Conservation (phyloP, 2,888 invertebrate genomes). For the Phlogophora meticulosa region DNA sequence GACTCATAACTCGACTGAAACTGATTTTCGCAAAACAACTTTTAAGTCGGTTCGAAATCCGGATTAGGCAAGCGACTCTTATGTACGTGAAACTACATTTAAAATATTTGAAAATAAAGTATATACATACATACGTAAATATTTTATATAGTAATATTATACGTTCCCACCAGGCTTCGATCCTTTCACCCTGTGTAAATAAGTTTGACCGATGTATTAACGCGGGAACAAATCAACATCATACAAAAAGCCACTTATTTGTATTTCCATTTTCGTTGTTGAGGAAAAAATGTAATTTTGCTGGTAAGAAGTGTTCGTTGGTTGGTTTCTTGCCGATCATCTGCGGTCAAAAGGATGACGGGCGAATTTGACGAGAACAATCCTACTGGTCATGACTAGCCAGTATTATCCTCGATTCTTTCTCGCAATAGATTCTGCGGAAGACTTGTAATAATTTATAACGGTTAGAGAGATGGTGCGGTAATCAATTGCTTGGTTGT, state of each 20-base stretch:
- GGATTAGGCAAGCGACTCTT: too few relatives aligned
- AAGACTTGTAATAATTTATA: constrained; percentile 63
- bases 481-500: constrained; percentile 42
- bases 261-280: constrained; percentile 65
- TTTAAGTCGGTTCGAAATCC: too few relatives aligned
- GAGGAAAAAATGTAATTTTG: constrained; percentile 68
- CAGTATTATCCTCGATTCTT: constrained; percentile 66
- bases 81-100: too few relatives aligned
- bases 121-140: too few relatives aligned
- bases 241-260: constrained; percentile 69
- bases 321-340: constrained; percentile 68
- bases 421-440: constrained; percentile 54
- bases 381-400: constrained; percentile 70
- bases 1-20: too few relatives aligned
- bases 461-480: constrained; percentile 58
- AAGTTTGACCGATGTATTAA: constrained; percentile 13
- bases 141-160: too few relatives aligned
- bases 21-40: too few relatives aligned
- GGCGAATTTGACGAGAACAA: constrained; percentile 55
- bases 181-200: too few relatives aligned
- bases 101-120: neutral
- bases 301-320: constrained; percentile 58
- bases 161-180: too few relatives aligned
- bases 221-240: constrained; percentile 55
- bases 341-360: constrained; percentile 66